Evolutionary conservation across 2,797 vertebrate species (phyloP).

Genomic region (Ispidina picta): DNA sequence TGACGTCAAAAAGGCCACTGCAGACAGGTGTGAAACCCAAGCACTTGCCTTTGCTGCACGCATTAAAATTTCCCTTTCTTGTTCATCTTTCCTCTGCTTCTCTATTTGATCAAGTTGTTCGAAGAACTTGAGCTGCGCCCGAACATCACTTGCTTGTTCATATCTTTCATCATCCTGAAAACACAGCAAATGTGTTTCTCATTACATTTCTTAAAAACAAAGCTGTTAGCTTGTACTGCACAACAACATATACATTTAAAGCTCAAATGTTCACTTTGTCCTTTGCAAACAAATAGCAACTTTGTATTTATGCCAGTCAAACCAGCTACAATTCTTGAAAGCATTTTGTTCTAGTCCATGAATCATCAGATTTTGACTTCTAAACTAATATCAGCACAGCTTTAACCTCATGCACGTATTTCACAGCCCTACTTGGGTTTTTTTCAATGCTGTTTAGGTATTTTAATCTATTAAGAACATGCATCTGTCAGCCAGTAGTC

Average conservation of each 20-base stretch:
- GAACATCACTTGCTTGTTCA: constrained; percentile 87
- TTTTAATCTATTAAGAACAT: constrained; percentile 23
- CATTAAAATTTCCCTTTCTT: constrained; percentile 94
- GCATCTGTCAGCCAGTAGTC: constrained; percentile 1
- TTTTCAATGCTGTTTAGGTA: background rate
- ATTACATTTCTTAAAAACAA: constrained; percentile 21
- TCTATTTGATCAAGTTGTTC: constrained; percentile 96
- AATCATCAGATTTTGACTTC: constrained; percentile 53
- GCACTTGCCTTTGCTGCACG: constrained; percentile 90
- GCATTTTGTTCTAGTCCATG: constrained; percentile 45
- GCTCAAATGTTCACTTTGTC: constrained; percentile 22
- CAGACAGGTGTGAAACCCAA: constrained; percentile 7
- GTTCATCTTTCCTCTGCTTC: constrained; percentile 93
- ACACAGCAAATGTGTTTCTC: background rate
- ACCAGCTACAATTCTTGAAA: constrained; percentile 12
- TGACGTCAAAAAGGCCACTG: constrained; percentile 26
- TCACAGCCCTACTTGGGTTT: background rate
- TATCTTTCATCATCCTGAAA: constrained; percentile 89
- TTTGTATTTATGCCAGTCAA: constrained; percentile 42
- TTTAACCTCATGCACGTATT: background rate
- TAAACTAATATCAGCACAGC: constrained; percentile 23
- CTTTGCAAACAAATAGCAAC: constrained; percentile 38
- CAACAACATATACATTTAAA: background rate
- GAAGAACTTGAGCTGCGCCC: constrained; percentile 92
- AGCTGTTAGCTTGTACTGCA: constrained; percentile 10